Evolutionary conservation across 2,888 invertebrate species (phyloP).

Genomic region (Xanthia icteritia): DNA sequence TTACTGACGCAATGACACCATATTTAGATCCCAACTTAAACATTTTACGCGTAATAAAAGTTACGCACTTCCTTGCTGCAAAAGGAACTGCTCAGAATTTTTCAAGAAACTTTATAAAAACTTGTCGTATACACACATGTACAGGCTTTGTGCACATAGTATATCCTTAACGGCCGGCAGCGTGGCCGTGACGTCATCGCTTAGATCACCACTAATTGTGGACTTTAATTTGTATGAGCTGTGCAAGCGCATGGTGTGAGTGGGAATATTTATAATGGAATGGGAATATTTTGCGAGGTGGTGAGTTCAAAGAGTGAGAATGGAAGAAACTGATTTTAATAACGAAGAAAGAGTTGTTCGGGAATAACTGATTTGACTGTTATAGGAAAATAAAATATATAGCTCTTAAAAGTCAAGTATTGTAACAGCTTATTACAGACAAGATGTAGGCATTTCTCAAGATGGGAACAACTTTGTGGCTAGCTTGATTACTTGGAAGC

Average conservation of each 20-base stretch:
- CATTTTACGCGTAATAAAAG: constrained; percentile 17
- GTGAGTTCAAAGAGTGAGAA: neutral
- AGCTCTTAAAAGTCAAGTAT: neutral
- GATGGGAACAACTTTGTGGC: neutral
- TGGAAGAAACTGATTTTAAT: constrained; percentile 21
- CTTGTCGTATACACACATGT: constrained; percentile 44
- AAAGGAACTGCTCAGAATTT: constrained; percentile 37
- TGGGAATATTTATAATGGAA: constrained; percentile 37
- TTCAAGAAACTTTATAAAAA: constrained; percentile 43
- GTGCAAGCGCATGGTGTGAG: constrained; percentile 38
- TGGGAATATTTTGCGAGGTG: constrained; percentile 2
- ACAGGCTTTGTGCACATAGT: constrained; percentile 44
- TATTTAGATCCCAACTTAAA: constrained; percentile 38
- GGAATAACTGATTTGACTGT: neutral
- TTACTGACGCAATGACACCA: constrained; percentile 47
- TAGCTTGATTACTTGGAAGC: neutral
- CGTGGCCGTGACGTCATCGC: constrained; percentile 59
- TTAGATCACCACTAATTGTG: constrained; percentile 74
- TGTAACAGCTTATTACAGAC: neutral
- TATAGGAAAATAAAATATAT: neutral
- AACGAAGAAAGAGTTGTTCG: neutral
- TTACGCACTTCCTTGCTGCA: constrained; percentile 38
- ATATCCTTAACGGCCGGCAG: constrained; percentile 55
- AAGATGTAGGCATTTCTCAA: neutral
- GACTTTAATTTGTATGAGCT: constrained; percentile 59